Base-by-base conservation (phyloP, 1,140 invertebrate species). In the Zaprionus lachaisei region DNA sequence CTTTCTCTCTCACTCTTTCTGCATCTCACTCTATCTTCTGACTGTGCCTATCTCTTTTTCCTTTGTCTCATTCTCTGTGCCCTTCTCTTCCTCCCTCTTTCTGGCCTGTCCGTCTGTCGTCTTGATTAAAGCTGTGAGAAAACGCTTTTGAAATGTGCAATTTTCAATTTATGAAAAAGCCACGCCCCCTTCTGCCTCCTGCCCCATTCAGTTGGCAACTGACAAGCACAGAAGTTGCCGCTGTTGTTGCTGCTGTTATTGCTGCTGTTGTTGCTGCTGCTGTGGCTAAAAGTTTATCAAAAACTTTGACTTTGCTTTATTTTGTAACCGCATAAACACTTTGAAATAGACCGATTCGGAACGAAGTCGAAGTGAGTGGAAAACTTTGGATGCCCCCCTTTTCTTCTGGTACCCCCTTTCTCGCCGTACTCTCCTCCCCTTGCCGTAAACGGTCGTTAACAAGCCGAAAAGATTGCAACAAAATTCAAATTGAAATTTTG, bases 261-360 rank as follows among this genome's bases (percentile, higher is more conserved):
- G 12, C 12, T 26, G 54, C 6, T 26, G 56, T 26, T 47, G 57
- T 56, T 67, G 72, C 73, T 84, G 77, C 61, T 56, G 63, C 75
- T 77, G 76, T 70, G 74, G 74, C 74, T 31, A 83, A 89, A 87
- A 89, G 78, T 89, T 89, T 89, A 79, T 84, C 75, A 86, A 87
- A 83, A 87, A 89, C 81, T 90, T 89, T 84, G 61, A 80, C 80
- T 87, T 77, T 80, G 81, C 83, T 85, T 89, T 77, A 90, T 90
- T 89, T 90, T 90, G 81, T 89, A 89, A 86, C 85, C 84, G 84
- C 85, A 89, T 89, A 89, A 89, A 89, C 85, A 89, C 84, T 90
- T 90, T 90, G 81, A 89, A 90, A 89, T 89, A 81, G 84, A 84
- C 81, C 78, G 77, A 84, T 71, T 66, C 49, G 49, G 72, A 77